Conservation (phyloP, 1,140 invertebrate species). For the Heliothis virescens region DNA sequence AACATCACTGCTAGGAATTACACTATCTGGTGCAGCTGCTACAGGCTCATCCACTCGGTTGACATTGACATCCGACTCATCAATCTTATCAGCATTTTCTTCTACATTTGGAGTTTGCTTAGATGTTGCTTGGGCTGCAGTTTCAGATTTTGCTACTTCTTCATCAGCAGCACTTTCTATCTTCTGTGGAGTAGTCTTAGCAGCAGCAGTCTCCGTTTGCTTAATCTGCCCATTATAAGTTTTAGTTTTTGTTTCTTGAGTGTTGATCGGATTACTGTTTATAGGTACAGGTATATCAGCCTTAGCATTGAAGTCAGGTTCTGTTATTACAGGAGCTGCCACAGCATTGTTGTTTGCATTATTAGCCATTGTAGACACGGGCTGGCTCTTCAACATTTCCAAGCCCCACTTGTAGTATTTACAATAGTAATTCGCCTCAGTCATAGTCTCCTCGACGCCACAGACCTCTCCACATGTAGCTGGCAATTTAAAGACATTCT, state of each 20-base stretch:
- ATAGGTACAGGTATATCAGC: neutral
- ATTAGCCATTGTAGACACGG: conserved; percentile 15
- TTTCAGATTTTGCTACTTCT: conserved; percentile 14
- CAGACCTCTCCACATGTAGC: conserved; percentile 67
- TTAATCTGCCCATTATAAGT: neutral
- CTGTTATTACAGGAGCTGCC: conserved; percentile 14
- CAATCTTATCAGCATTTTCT: neutral
- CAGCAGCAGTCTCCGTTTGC: neutral
- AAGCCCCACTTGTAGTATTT: conserved; percentile 78
- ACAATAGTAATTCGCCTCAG: conserved; percentile 73
- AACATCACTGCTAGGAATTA: neutral
- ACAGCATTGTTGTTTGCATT: conserved; percentile 25
- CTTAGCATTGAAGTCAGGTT: conserved; percentile 18
- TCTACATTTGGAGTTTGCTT: neutral
- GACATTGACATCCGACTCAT: conserved; percentile 17
- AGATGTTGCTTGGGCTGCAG: conserved; percentile 15
- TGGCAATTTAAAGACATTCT: conserved; percentile 59
- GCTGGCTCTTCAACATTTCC: conserved; percentile 59
- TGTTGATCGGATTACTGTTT: conserved; percentile 7
- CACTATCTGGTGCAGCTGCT: neutral
- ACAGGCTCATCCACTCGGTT: neutral
- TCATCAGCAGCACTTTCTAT: neutral
- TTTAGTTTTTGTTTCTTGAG: neutral
- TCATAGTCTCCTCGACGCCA: conserved; percentile 59
- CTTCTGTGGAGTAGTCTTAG: conserved; percentile 12